Evolutionary conservation across 2,113 vertebrate species (phyloP), one percentile per base, ranked within the genome.

Genomic region (Aythya baeri): DNA sequence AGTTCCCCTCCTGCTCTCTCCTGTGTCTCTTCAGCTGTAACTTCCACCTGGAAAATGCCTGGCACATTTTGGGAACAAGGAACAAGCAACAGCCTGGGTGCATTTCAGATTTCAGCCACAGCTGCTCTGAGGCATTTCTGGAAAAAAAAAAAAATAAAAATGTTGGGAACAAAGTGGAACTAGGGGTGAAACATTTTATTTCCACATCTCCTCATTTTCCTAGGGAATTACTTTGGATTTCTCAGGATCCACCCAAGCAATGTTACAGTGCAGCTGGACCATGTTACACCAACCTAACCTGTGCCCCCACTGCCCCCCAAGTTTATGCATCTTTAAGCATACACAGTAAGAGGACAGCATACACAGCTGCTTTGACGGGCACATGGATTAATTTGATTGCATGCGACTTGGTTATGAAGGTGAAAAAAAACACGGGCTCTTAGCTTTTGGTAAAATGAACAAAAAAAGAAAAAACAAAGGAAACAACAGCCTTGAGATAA

Each of bases 111-210:
- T 52, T 92, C 49, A 66, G 77, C 16, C 66, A 62, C 11, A 91
- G 54, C 7, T 36, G 49, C 43, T 4, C 32, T 5, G 18, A 79
- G 32, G 8, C 13, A 67, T 38, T 89, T 89, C 57, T 77, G 63
- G 77, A 77, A 96, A 85, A 80, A 80, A 95, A 88, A 50, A 5
- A 87, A 96, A 83, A 80, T 77, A 96, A 85, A 54, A 5, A 89
- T 17, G 16, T 44, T 66, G 31, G 49, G 49, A 8, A 75, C 49
- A 46, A 83, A 58, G 41, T 12, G 21, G 18, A 88, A 59, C 13
- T 36, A 32, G 29, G 32, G 49, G 17, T 49, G 34, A n/a, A 68
- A 6, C 13, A 9, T 34, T 17, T 3, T 20, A 10, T 31, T 13
- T 5, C 2, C 8, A 4, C 29, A 46, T 0, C 20, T 68, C n/a